These are phyloP conservation scores for Dicyrtomina minuta DNA, from an alignment of 2,888 invertebrate genomes.

Conservation along the genomic window DNA sequence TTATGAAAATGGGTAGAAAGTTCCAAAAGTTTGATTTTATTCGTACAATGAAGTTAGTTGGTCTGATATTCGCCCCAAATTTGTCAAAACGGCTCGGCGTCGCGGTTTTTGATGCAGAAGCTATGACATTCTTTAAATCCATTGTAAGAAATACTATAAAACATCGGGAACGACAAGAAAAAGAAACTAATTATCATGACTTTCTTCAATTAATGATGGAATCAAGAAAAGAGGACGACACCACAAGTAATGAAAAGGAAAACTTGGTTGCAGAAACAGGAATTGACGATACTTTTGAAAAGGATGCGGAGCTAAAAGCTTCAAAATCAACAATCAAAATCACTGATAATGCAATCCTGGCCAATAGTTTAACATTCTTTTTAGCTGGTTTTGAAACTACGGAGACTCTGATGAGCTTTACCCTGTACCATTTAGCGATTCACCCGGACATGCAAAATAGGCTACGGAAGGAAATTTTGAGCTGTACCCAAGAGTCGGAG, in stretches of 20 bases:
- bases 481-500: neutral
- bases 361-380: constrained; percentile 27
- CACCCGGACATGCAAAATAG: constrained; percentile 33
- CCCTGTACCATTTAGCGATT: constrained; percentile 32
- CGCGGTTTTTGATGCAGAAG: neutral
- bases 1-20: constrained; percentile 54
- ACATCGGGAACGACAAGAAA: neutral
- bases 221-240: neutral
- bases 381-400: constrained; percentile 38
- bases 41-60: neutral
- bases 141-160: neutral
- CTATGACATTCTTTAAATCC: neutral
- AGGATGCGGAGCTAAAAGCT: constrained; percentile 15
- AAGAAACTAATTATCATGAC: constrained; percentile 8
- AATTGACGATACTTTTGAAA: constrained; percentile 21
- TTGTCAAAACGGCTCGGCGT: neutral
- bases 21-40: constrained; percentile 15
- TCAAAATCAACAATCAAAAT: neutral
- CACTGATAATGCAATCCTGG: constrained; percentile 27
- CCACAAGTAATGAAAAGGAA: neutral
- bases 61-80: neutral
- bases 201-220: constrained; percentile 37
- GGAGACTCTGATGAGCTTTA: constrained; percentile 25
- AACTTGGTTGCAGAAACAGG: neutral
- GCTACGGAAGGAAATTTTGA: constrained; percentile 31